Evolutionary conservation across 2,113 vertebrate genomes (phyloP), one percentile per base, ranked within the genome.

Genomic region (Notiomystis cincta): DNA sequence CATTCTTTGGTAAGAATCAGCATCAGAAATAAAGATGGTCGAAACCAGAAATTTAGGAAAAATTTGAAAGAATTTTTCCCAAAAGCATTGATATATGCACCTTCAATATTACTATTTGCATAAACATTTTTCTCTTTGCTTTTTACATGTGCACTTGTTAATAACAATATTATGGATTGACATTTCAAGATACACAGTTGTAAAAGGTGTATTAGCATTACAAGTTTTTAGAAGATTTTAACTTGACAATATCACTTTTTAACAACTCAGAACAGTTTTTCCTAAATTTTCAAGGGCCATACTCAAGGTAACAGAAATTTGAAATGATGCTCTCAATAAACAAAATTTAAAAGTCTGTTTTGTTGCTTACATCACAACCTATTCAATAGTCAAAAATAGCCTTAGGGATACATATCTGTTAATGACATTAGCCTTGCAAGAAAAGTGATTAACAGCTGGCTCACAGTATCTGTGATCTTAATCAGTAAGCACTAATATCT

Each of bases 361-460:
- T 77, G 25, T 67, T 83, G 31, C 71, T 92, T 81, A 79, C 4
- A 76, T 90, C 57, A 84, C 17, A 65, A 53, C 8, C 48, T 80
- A 57, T 84, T 65, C n/a, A 71, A 57, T 28, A 87, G 22, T 93
- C 82, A 67, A 87, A 96, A 96, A 91, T 11, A 94, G 69, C 76
- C 54, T 62, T 60, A 24, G 13, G 73, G 48, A 64, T n/a, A 71
- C 56, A 89, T 79, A 94, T 87, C 62, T 80, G 33, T 56, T 97
- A 93, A 96, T 87, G 56, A 78, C 40, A 77, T 92, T 91, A 95
- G 61, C 60, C 57, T 81, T 89, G 87, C 82, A 96, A 93, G 35
- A 86, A 67, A 94, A 94, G 76, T 89, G 91, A 96, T 95, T 94
- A 96, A 95, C 90, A 96, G 83, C 82, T 96, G 70, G 76, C n/a